phyloP scores from a whole-genome alignment of 2,113 vertebrate genomes.

The Toxotes jaculatrix region DNA sequence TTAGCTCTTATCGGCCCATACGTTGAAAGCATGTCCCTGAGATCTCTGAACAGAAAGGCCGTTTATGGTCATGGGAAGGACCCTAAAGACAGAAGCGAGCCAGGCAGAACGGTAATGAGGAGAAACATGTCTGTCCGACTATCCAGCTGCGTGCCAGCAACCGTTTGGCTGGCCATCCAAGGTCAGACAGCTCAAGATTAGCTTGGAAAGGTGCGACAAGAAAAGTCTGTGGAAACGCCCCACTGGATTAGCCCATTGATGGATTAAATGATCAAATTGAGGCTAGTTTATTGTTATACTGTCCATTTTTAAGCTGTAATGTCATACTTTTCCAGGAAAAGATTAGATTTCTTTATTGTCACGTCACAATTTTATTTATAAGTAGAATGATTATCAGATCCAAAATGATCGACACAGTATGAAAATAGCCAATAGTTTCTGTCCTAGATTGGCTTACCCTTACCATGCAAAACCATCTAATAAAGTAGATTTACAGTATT shows the following conservation, averaged over 20 bases:
- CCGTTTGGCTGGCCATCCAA: slow-evolving; percentile 23
- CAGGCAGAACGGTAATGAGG: slow-evolving; percentile 35
- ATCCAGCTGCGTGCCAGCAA: slow-evolving; percentile 19
- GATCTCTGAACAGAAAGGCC: slow-evolving; percentile 52
- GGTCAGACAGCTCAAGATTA: slow-evolving; percentile 37
- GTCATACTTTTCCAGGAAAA: background rate
- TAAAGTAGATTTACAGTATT: background rate
- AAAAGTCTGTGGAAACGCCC: background rate
- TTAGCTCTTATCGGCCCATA: slow-evolving; percentile 61
- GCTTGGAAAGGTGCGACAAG: slow-evolving; percentile 17
- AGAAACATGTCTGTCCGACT: slow-evolving; percentile 23
- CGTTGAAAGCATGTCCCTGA: slow-evolving; percentile 69
- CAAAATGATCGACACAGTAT: too few relatives aligned
- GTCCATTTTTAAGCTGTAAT: background rate
- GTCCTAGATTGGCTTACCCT: too few relatives aligned
- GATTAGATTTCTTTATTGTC: background rate
- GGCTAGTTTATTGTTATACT: background rate
- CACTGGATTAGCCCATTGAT: background rate
- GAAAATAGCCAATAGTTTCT: too few relatives aligned
- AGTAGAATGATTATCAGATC: too few relatives aligned
- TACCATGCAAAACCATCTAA: background rate
- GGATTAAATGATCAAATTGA: background rate
- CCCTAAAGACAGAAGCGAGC: slow-evolving; percentile 42
- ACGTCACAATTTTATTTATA: background rate
- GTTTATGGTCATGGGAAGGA: slow-evolving; percentile 76